Evolutionary conservation across 2,113 vertebrate species (phyloP).

Genomic region (Thamnaconus septentrionalis): DNA sequence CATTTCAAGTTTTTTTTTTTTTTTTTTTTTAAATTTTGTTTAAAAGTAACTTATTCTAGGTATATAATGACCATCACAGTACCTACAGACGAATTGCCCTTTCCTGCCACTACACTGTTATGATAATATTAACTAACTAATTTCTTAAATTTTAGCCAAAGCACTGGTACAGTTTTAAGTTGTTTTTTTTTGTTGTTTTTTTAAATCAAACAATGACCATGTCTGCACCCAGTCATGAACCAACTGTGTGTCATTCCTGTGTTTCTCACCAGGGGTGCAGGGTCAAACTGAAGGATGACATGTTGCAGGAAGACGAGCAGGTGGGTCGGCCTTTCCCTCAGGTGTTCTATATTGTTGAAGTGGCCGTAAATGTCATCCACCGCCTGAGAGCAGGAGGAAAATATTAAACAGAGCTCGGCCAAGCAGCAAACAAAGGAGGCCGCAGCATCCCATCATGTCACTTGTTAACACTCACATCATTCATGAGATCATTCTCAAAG

Average conservation of each 20-base stretch:
- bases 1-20: no score
- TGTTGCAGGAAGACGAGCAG: conserved; percentile 87
- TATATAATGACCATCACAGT: no score
- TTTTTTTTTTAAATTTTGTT: no score
- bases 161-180: no score
- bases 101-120: no score
- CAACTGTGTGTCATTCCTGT: neutral
- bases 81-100: no score
- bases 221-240: no score
- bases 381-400: conserved; percentile 56
- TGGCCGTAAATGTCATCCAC: conserved; percentile 75
- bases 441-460: neutral
- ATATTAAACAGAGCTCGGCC: neutral
- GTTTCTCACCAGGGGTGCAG: conserved; percentile 81
- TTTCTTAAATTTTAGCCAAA: no score
- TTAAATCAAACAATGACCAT: no score
- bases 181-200: no score
- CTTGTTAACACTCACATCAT: conserved; percentile 72
- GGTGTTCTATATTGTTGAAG: conserved; percentile 80
- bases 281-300: conserved; percentile 88
- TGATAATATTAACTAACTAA: no score
- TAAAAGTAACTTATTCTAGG: no score
- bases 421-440: neutral
- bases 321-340: conserved; percentile 82
- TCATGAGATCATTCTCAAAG: conserved; percentile 86